phyloP scores from a whole-genome alignment of 2,888 invertebrate species.

The Zootermopsis nevadensis region DNA sequence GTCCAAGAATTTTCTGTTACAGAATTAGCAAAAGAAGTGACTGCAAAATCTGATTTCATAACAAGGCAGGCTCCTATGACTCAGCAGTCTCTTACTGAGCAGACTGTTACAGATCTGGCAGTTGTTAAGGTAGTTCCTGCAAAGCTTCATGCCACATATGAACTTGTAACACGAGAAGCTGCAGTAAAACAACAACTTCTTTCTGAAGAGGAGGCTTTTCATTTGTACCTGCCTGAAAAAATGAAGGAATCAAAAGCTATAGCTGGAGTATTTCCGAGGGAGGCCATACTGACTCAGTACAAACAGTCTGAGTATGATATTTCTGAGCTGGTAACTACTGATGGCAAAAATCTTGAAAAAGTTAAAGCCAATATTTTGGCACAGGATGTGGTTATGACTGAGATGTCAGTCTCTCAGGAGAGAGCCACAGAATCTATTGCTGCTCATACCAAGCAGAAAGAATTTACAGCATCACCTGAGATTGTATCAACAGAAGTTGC shows the following conservation, averaged over 20 bases:
- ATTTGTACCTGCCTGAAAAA: neutral
- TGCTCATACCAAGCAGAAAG: neutral
- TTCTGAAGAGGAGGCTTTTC: neutral
- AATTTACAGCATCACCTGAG: neutral
- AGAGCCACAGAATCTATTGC: neutral
- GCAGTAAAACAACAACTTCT: neutral
- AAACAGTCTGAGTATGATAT: neutral
- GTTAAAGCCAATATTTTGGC: neutral
- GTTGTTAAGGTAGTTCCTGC: neutral
- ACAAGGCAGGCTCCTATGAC: conserved; percentile 6
- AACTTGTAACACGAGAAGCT: neutral
- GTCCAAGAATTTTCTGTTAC: neutral
- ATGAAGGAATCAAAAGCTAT: neutral
- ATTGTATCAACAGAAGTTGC: conserved; percentile 34
- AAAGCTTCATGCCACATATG: neutral
- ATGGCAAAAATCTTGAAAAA: neutral
- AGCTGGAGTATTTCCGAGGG: neutral
- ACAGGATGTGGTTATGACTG: neutral
- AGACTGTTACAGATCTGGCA: neutral
- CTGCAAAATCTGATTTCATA: neutral
- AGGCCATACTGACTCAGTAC: neutral
- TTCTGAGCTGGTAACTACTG: neutral
- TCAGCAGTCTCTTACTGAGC: conserved; percentile 13
- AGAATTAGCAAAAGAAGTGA: conserved; percentile 18
- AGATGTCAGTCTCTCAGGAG: neutral